Base-by-base conservation (phyloP, 2,797 vertebrate species). In the Lerista edwardsae region DNA sequence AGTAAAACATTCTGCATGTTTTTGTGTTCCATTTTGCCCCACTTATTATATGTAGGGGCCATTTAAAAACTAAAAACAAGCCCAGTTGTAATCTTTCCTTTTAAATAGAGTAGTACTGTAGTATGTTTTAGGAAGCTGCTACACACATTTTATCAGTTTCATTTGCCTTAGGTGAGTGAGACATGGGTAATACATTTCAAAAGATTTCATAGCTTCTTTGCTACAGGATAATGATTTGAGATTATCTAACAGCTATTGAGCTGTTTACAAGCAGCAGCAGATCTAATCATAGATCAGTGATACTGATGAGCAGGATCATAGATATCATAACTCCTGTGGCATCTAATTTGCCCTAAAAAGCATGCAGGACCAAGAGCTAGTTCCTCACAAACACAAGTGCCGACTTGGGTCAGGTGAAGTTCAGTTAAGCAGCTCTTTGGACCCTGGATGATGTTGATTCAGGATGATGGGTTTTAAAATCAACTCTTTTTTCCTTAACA, bases 181-280 rank as follows among this genome's bases (percentile, higher is more conserved):
- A 82, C 75, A 61, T 23, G 59, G 19, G 6, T 79, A 78, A 7
- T 15, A 15, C 51, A 84, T 67, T 51, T 77, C 76, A 0, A 59
- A 64, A 73, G 84, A 84, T 84, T 80, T 87, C 55, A n/a, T 36
- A 76, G 55, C n/a, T 82, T 31, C 57, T 47, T 82, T 82, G 59
- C 36, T 39, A 72, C 51, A 44, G 31, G 29, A 23, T n/a, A 11
- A 27, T 64, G 59, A 25, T 74, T 12, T 83, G 83, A 36, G 11
- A 1, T 68, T 0, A 41, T 1, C 44, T 86, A 71, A 73, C 59
- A 61, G 59, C 17, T 4, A 59, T 23, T 51, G 4, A 51, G 47
- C 51, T 55, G 51, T 55, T 55, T 55, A 55, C 14, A 55, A 55
- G 25, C 59, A 61, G 21, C 59, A 21, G 55, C 4, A 25, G 59